A percentile compares a stretch with the other conserved stretches of the same genome.
Evolutionary conservation across 2,888 invertebrate species (phyloP).

Genomic region (Buathra laborator): DNA sequence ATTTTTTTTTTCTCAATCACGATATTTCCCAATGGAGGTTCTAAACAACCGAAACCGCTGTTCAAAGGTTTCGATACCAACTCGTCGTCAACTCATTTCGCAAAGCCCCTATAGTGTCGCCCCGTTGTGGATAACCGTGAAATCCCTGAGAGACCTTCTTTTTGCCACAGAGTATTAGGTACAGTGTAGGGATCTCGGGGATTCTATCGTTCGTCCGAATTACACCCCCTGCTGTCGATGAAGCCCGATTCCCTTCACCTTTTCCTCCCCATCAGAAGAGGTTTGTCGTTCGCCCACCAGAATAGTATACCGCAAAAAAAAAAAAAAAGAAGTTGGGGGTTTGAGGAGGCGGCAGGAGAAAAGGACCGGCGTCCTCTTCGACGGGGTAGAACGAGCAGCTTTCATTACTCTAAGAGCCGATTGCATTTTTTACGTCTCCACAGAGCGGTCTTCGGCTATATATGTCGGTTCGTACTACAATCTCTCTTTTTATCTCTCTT

Average conservation of each 20-base stretch:
- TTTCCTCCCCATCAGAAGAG: slow-evolving; percentile 12
- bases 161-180: slow-evolving; percentile 71
- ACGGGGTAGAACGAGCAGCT: slow-evolving; percentile 78
- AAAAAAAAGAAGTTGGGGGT: slow-evolving; percentile 27
- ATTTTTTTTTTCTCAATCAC: neutral
- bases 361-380: slow-evolving; percentile 53
- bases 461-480: slow-evolving; percentile 31
- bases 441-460: slow-evolving; percentile 61
- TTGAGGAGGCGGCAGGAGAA: neutral
- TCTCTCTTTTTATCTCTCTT: slow-evolving; percentile 11
- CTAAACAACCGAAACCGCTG: neutral
- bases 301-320: slow-evolving; percentile 50
- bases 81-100: slow-evolving; percentile 32
- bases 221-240: slow-evolving; percentile 63
- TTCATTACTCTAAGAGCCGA: slow-evolving; percentile 85
- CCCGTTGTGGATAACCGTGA: slow-evolving; percentile 35
- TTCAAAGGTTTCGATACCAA: neutral
- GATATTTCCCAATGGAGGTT: slow-evolving; percentile 11
- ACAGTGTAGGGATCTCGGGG: slow-evolving; percentile 61
- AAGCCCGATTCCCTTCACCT: slow-evolving; percentile 12
- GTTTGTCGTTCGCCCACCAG: slow-evolving; percentile 55
- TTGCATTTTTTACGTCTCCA: slow-evolving; percentile 84
- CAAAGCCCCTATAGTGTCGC: slow-evolving; percentile 31
- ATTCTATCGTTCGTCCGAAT: slow-evolving; percentile 75
- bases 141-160: slow-evolving; percentile 70